Percentiles rank a stretch among this genome's conserved stretches.
Evolutionary conservation across 2,113 vertebrate species (phyloP).

Genomic region (Dascyllus trimaculatus): DNA sequence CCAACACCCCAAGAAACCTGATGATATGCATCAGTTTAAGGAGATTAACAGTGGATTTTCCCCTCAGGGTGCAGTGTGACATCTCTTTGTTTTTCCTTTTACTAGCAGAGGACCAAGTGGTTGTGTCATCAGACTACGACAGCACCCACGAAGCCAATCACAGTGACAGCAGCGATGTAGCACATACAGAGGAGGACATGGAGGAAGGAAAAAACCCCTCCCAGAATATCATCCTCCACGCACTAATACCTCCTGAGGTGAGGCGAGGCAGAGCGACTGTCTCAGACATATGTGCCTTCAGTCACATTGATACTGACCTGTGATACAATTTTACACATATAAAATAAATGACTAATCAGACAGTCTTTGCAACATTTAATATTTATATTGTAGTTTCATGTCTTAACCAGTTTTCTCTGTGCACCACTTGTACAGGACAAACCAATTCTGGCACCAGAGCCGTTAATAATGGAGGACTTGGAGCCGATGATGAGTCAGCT

Average conservation of each 20-base stretch:
- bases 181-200: conserved; percentile 90
- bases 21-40: conserved; percentile 10
- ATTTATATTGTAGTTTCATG: neutral
- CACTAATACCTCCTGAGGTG: conserved; percentile 83
- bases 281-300: conserved; percentile 6
- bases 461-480: conserved; percentile 93
- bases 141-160: conserved; percentile 92
- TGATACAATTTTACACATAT: neutral
- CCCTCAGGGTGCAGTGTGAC: conserved; percentile 11
- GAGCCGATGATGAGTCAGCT: conserved; percentile 93
- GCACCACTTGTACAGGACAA: conserved; percentile 86
- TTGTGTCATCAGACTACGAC: conserved; percentile 94
- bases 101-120: conserved; percentile 87
- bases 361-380: neutral
- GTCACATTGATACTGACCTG: neutral
- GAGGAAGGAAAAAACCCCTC: conserved; percentile 83
- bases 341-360: neutral
- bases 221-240: conserved; percentile 83
- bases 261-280: neutral
- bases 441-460: conserved; percentile 92
- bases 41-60: conserved; percentile 31
- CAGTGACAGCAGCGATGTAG: conserved; percentile 94
- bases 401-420: conserved; percentile 22
- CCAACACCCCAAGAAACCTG: conserved; percentile 13
- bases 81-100: conserved; percentile 47